Evolutionary conservation across 2,888 invertebrate genomes (phyloP).

Genomic region (Zeuzera pyrina): DNA sequence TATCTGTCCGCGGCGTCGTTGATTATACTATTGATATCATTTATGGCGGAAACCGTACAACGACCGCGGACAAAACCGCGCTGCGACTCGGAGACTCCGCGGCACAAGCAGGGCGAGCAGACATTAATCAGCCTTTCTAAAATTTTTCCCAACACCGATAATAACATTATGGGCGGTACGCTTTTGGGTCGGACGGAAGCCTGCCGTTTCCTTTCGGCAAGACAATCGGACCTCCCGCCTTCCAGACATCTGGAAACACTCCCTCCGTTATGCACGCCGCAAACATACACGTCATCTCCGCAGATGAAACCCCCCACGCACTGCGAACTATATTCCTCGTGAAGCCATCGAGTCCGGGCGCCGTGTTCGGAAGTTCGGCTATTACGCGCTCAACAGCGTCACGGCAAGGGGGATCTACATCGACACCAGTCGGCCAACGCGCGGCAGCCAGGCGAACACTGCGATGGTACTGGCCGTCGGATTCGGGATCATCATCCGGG

Average conservation of each 20-base stretch:
- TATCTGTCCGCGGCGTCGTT: too few species aligned
- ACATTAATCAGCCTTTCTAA: background rate
- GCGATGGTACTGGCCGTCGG: too few species aligned
- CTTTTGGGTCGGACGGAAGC: background rate
- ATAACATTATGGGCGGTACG: background rate
- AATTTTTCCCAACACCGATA: background rate
- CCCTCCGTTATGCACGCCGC: background rate
- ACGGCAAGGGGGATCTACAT: background rate
- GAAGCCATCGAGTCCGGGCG: background rate
- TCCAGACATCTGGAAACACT: background rate
- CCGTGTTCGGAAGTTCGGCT: background rate
- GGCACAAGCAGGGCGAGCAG: background rate
- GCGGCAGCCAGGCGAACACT: background rate
- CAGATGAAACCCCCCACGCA: background rate
- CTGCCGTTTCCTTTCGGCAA: background rate
- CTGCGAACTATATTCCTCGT: background rate
- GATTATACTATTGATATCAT: background rate
- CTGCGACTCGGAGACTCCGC: background rate
- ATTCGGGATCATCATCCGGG: background rate
- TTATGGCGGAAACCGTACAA: background rate
- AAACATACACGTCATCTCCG: too few species aligned
- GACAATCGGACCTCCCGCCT: background rate
- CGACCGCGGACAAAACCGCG: background rate
- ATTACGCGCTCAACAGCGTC: background rate
- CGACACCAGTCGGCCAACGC: background rate